phyloP scores from a whole-genome alignment of 2,113 vertebrate genomes.

The Pomatostomus ruficeps region DNA sequence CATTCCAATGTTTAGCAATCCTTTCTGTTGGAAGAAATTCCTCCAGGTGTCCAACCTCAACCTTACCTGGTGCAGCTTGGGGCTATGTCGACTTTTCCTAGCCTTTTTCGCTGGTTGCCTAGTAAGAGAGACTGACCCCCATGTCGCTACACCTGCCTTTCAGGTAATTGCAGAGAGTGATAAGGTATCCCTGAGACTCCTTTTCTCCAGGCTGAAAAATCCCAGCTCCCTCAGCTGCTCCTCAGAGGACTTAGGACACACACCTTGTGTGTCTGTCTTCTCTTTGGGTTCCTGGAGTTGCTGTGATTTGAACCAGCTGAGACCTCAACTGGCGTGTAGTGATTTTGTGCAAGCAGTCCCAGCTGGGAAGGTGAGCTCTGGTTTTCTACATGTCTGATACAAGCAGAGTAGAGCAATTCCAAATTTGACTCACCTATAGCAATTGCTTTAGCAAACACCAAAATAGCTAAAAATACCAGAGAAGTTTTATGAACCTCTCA shows the following conservation, averaged over 20 bases:
- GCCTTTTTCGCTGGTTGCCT: rapidly evolving
- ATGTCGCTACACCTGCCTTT: neutral
- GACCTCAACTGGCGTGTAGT: neutral
- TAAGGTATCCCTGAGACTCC: neutral
- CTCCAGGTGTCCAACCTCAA: neutral
- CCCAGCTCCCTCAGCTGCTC: neutral
- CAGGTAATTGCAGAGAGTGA: neutral
- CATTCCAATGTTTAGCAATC: neutral
- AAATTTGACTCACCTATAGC: neutral
- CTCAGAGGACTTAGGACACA: neutral
- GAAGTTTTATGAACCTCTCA: neutral
- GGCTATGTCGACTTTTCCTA: neutral
- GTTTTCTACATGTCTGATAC: neutral
- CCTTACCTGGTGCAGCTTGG: neutral
- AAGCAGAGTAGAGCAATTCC: neutral
- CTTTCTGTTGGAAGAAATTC: neutral
- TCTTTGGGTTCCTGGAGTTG: neutral
- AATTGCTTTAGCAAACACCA: neutral
- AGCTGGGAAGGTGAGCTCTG: neutral
- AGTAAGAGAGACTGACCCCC: neutral
- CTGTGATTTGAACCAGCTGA: neutral
- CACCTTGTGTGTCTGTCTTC: neutral
- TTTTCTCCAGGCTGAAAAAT: neutral
- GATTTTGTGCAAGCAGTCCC: neutral
- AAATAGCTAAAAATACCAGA: neutral